Conservation (phyloP, 2,888 invertebrate genomes). For the Eugnorisma glareosa region DNA sequence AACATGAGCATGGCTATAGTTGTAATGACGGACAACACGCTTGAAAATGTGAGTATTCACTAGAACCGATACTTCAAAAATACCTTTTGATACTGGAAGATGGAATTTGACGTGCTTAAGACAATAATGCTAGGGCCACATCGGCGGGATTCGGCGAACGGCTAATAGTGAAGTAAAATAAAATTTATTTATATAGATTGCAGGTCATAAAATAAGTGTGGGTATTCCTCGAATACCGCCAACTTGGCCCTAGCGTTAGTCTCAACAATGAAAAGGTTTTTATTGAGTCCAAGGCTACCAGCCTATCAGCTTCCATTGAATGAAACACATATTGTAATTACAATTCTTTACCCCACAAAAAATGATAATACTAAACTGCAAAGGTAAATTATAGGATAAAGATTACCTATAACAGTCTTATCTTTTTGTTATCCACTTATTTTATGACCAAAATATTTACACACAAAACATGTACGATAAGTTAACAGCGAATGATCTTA, state of each 20-base stretch:
- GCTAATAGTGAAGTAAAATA: too few species aligned
- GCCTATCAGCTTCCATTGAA: background rate
- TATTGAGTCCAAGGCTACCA: background rate
- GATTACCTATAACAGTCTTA: too few species aligned
- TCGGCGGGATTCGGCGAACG: background rate
- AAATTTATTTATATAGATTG: too few species aligned
- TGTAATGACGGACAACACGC: conserved; percentile 89
- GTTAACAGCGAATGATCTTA: background rate
- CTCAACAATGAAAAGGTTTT: background rate
- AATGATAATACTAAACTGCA: too few species aligned
- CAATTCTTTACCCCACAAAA: background rate
- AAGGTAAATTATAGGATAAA: too few species aligned
- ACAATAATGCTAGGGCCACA: background rate
- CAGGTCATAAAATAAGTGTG: too few species aligned
- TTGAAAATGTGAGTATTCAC: conserved; percentile 72
- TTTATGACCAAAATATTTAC: background rate
- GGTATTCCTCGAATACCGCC: background rate
- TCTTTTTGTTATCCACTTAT: background rate
- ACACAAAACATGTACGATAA: background rate
- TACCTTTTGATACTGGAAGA: background rate
- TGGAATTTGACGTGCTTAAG: background rate
- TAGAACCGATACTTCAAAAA: background rate
- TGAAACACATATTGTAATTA: background rate
- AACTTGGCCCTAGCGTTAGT: background rate
- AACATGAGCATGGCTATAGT: conserved; percentile 92